phyloP scores from a whole-genome alignment of 2,113 vertebrate genomes.

The Phasianus colchicus region DNA sequence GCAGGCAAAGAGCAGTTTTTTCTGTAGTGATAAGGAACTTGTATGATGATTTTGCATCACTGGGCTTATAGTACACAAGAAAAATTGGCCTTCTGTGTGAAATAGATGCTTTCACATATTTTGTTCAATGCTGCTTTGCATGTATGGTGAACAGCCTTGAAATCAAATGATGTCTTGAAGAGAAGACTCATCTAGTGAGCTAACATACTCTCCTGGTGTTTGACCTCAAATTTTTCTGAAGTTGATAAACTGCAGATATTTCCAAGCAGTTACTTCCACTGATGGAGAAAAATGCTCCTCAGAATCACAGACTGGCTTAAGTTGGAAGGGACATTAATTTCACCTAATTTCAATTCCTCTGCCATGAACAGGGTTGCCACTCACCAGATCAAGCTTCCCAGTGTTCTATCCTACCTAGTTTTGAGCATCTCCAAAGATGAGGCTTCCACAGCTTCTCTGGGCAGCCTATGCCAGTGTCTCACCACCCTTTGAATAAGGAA shows the following conservation, averaged over 20 bases:
- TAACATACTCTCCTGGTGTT: background rate
- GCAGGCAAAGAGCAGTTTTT: background rate
- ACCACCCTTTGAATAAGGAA: too few species aligned
- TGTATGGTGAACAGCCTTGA: background rate
- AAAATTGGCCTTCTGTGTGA: accelerated
- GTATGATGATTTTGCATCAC: background rate
- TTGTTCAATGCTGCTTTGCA: background rate
- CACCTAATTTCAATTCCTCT: too few species aligned
- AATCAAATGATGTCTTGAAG: background rate
- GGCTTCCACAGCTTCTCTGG: too few species aligned
- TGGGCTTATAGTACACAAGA: accelerated
- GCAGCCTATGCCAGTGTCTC: too few species aligned
- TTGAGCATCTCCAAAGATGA: too few species aligned
- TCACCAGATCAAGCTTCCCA: too few species aligned
- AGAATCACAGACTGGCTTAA: background rate
- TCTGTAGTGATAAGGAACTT: background rate
- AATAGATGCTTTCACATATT: background rate
- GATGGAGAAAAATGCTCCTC: conserved; percentile 62
- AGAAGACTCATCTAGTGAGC: background rate
- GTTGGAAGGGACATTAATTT: too few species aligned
- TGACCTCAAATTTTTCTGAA: conserved; percentile 4
- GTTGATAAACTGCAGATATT: background rate
- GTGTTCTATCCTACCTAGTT: too few species aligned
- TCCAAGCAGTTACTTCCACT: conserved; percentile 48
- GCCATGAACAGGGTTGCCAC: too few species aligned